Conservation (phyloP, 2,797 vertebrate species). For the Gastrophryne carolinensis region DNA sequence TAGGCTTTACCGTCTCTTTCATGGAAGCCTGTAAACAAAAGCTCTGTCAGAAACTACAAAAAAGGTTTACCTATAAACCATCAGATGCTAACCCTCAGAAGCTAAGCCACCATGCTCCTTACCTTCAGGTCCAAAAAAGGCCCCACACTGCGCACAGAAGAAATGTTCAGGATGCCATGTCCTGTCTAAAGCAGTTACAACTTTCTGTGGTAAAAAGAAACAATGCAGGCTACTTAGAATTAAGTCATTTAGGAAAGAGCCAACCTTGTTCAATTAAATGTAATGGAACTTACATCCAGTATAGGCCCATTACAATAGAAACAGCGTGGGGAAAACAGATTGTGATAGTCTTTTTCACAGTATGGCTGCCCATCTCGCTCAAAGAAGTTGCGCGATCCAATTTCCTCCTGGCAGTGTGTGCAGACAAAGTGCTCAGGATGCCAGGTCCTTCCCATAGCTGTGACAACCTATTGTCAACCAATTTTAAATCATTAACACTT, state of each 20-base stretch:
- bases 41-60: background rate
- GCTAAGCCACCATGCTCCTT: too few species aligned
- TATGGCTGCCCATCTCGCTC: constrained; percentile 90
- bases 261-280: background rate
- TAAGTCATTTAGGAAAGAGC: background rate
- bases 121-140: constrained; percentile 97
- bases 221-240: background rate
- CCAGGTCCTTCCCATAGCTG: constrained; percentile 94
- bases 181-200: constrained; percentile 92
- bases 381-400: constrained; percentile 92
- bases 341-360: constrained; percentile 94
- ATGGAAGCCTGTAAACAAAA: constrained; percentile 80
- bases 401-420: constrained; percentile 96
- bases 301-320: constrained; percentile 90
- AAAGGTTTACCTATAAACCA: background rate
- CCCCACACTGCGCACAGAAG: constrained; percentile 97
- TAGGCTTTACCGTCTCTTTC: constrained; percentile 98
- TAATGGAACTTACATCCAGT: constrained; percentile 80
- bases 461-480: constrained; percentile 80
- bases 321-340: constrained; percentile 90
- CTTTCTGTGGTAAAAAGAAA: constrained; percentile 79
- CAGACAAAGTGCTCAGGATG: constrained; percentile 96
- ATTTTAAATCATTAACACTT: background rate
- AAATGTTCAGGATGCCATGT: constrained; percentile 99
- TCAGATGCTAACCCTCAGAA: background rate